A percentile compares a stretch with the other conserved stretches of the same genome.
Evolutionary conservation across 2,797 vertebrate genomes (phyloP).

Genomic region (Myotis pilosus): DNA sequence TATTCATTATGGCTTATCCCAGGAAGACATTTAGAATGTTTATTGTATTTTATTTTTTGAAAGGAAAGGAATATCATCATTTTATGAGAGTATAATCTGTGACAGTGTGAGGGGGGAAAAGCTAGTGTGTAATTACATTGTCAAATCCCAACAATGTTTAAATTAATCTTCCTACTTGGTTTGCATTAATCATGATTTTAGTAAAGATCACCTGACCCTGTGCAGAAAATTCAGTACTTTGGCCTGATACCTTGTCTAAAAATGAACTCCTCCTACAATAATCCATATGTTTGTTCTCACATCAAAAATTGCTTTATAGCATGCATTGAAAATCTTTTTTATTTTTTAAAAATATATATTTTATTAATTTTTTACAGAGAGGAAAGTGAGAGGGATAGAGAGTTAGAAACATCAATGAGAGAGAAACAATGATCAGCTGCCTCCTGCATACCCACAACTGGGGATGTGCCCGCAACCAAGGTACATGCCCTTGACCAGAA

Average conservation of each 20-base stretch:
- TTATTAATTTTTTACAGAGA: no score
- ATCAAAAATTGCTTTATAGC: conserved; percentile 13
- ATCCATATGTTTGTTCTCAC: background rate
- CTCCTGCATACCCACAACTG: no score
- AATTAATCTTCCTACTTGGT: conserved; percentile 56
- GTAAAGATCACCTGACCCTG: conserved; percentile 17
- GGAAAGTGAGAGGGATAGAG: no score
- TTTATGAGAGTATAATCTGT: conserved; percentile 49
- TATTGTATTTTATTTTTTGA: conserved; percentile 55
- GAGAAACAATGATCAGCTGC: no score
- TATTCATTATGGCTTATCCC: background rate
- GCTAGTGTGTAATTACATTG: conserved; percentile 60
- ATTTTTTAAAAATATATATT: no score
- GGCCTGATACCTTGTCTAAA: conserved; percentile 34
- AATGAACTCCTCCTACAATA: background rate
- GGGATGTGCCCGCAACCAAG: no score
- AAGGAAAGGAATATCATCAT: conserved; percentile 55
- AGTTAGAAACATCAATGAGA: no score
- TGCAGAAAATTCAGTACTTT: conserved; percentile 10
- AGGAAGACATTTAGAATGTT: conserved; percentile 54
- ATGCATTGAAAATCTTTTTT: background rate
- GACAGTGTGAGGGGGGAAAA: background rate
- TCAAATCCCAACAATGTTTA: conserved; percentile 59
- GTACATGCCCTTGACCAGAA: no score
- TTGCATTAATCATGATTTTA: conserved; percentile 62